Conservation (phyloP, 2,888 invertebrate genomes). For the Marronus borbonicus region DNA sequence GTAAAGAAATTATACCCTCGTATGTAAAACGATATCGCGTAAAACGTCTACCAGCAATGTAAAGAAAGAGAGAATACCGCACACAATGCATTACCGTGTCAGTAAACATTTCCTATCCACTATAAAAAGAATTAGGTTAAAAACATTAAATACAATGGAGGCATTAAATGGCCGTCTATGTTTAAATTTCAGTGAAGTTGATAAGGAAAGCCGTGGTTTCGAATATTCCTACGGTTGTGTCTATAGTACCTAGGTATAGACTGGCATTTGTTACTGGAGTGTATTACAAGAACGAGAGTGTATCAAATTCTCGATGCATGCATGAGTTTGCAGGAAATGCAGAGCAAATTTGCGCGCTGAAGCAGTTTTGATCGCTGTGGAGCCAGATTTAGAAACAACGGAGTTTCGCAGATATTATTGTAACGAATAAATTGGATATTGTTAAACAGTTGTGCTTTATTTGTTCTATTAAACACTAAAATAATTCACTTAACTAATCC, state of each 20-base stretch:
- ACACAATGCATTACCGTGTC: conserved; percentile 6
- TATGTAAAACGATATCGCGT: conserved; percentile 24
- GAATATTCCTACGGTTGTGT: background rate
- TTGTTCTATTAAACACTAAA: too few species aligned
- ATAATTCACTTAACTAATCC: too few species aligned
- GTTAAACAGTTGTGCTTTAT: too few species aligned
- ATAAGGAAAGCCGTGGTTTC: conserved; percentile 15
- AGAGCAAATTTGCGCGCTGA: background rate
- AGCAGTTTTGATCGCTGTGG: too few species aligned
- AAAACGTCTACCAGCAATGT: background rate
- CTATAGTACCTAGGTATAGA: too few species aligned
- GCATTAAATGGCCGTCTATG: conserved; percentile 25
- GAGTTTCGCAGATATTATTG: too few species aligned
- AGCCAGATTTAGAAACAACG: too few species aligned
- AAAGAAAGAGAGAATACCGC: too few species aligned
- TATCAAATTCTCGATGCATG: background rate
- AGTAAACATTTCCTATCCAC: conserved; percentile 19
- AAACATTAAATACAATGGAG: conserved; percentile 30
- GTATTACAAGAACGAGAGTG: background rate
- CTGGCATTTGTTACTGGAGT: background rate
- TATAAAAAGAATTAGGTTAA: conserved; percentile 28
- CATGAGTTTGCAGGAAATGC: background rate
- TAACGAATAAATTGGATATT: too few species aligned
- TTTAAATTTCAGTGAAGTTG: conserved; percentile 32
- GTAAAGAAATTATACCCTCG: conserved; percentile 3